Conservation (phyloP, 2,113 vertebrate species). For the Elephantulus edwardii region DNA sequence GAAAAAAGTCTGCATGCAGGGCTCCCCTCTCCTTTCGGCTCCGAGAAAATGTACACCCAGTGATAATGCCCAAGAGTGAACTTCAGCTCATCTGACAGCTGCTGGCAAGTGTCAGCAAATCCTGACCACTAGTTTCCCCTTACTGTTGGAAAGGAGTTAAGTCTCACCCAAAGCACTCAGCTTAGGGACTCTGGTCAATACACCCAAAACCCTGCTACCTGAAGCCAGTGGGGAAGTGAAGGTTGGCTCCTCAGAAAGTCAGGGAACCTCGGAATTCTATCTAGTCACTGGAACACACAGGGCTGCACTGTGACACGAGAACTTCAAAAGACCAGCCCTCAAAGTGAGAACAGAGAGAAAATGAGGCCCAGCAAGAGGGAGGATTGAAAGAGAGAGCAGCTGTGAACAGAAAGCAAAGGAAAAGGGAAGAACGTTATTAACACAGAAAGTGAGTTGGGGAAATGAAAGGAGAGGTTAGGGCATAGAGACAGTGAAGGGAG, state of each 20-base stretch:
- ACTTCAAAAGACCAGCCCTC: conserved; percentile 62
- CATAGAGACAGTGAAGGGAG: not conserved
- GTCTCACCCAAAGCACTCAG: not conserved
- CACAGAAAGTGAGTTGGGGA: conserved; percentile 44
- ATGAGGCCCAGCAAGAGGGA: conserved; percentile 46
- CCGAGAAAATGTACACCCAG: not conserved
- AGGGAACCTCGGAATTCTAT: conserved; percentile 55
- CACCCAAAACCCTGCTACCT: not conserved
- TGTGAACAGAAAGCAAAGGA: conserved; percentile 45
- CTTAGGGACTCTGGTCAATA: not conserved
- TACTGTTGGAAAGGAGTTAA: not conserved
- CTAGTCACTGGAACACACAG: conserved; percentile 45
- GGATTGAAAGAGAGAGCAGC: not conserved
- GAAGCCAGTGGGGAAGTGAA: conserved; percentile 26
- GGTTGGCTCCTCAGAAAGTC: conserved; percentile 10
- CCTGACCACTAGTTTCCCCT: not conserved
- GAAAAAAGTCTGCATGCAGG: not conserved
- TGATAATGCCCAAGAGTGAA: not conserved
- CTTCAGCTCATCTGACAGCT: not conserved
- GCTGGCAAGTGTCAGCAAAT: conserved; percentile 5
- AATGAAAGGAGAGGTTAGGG: conserved; percentile 33
- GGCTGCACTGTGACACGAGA: conserved; percentile 8
- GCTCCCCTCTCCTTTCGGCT: not conserved
- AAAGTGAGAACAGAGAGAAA: conserved; percentile 67
- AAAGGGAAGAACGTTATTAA: conserved; percentile 46